Conservation (phyloP, 2,888 invertebrate genomes). For the Agrotis puta region DNA sequence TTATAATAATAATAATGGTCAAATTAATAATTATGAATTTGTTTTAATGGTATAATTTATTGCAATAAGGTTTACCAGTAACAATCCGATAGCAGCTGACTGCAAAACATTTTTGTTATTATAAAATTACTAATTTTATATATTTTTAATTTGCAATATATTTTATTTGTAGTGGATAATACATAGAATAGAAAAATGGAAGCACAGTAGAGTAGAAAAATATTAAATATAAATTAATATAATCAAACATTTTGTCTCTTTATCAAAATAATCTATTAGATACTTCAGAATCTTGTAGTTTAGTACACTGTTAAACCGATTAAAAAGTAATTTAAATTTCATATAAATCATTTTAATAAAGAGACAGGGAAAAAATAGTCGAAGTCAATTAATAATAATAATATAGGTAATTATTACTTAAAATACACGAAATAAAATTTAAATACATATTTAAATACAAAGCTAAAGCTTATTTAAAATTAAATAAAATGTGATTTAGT, state of each 20-base stretch:
- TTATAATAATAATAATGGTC: conserved; percentile 72
- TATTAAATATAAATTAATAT: conserved; percentile 44
- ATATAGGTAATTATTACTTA: conserved; percentile 45
- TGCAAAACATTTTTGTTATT: conserved; percentile 90
- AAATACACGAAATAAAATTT: conserved; percentile 48
- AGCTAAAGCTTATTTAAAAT: conserved; percentile 51
- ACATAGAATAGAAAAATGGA: conserved; percentile 61
- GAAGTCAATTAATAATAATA: conserved; percentile 42
- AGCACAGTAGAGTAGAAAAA: conserved; percentile 57
- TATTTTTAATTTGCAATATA: conserved; percentile 70
- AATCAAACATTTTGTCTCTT: conserved; percentile 37
- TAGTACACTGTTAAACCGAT: too few species aligned
- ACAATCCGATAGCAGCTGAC: conserved; percentile 94
- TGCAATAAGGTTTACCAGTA: conserved; percentile 92
- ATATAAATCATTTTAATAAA: conserved; percentile 44
- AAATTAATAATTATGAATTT: conserved; percentile 73
- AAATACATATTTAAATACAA: conserved; percentile 51
- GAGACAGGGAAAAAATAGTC: conserved; percentile 46
- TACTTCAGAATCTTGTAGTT: conserved; percentile 2
- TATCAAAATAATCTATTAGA: conserved; percentile 30
- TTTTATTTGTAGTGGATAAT: conserved; percentile 57
- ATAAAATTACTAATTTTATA: conserved; percentile 78
- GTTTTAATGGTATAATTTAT: conserved; percentile 72
- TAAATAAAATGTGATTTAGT: conserved; percentile 30
- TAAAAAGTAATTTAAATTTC: too few species aligned